phyloP scores from a whole-genome alignment of 2,113 vertebrate genomes.

The Fulica atra region DNA sequence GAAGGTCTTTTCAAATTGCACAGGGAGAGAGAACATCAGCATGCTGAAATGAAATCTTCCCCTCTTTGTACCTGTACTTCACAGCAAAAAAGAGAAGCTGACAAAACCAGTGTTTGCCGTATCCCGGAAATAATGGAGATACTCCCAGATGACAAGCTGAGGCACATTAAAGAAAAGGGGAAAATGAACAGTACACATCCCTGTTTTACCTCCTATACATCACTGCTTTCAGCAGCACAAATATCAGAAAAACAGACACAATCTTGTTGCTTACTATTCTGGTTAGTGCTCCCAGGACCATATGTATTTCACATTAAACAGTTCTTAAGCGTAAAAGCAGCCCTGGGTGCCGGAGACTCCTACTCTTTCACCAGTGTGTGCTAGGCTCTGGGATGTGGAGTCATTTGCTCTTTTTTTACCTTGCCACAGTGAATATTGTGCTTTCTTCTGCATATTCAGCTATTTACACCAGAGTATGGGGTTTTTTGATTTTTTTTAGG shows the following conservation, averaged over 20 bases:
- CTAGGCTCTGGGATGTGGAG: background rate
- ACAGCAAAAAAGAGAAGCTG: background rate
- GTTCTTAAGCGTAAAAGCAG: background rate
- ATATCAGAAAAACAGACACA: background rate
- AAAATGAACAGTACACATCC: background rate
- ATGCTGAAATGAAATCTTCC: conserved; percentile 16
- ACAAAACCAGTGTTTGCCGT: background rate
- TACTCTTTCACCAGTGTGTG: background rate
- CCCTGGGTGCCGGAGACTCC: background rate
- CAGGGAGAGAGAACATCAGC: background rate
- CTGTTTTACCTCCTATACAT: background rate
- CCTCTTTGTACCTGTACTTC: background rate
- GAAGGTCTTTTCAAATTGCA: background rate
- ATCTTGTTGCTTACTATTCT: background rate
- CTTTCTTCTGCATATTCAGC: background rate
- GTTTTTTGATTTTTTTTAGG: too few species aligned
- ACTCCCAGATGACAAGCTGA: conserved; percentile 6
- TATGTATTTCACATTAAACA: background rate
- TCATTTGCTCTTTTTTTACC: background rate
- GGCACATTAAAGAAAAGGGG: background rate
- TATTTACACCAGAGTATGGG: background rate
- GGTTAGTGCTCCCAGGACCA: background rate
- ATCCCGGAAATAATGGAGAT: conserved; percentile 4
- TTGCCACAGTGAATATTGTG: background rate
- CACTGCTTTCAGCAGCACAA: background rate